Conservation (phyloP, 2,797 vertebrate species). For the Spea hammondii region DNA sequence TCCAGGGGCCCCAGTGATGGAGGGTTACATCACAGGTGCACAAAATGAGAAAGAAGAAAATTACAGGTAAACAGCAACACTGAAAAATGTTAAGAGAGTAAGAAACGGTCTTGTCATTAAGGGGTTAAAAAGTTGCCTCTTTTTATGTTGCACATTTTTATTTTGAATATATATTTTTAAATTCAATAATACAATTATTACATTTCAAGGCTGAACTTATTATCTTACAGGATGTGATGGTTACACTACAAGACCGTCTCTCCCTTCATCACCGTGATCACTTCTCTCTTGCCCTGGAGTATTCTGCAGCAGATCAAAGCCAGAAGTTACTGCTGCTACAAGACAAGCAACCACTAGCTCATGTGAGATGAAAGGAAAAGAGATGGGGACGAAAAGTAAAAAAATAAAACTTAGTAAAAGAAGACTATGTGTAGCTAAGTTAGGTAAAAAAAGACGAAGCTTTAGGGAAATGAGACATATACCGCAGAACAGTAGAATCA, state of each 20-base stretch:
- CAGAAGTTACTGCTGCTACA: constrained; percentile 90
- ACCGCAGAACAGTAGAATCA: background rate
- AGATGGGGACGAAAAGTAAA: background rate
- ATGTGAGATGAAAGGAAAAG: constrained; percentile 72
- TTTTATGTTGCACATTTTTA: too few relatives aligned
- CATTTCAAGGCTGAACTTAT: background rate
- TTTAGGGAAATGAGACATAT: background rate
- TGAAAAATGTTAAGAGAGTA: too few relatives aligned
- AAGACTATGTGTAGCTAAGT: background rate
- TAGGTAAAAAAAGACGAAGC: background rate
- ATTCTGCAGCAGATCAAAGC: constrained; percentile 86
- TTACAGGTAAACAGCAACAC: too few relatives aligned
- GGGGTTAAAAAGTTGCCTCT: too few relatives aligned
- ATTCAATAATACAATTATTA: background rate
- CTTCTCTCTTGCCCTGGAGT: constrained; percentile 94
- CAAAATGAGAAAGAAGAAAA: too few relatives aligned
- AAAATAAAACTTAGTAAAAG: background rate
- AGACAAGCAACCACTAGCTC: constrained; percentile 93
- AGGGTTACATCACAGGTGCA: too few relatives aligned
- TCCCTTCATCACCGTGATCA: constrained; percentile 96
- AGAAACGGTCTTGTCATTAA: too few relatives aligned
- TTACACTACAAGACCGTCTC: constrained; percentile 94
- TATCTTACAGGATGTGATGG: constrained; percentile 87
- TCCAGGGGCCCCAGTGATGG: too few relatives aligned
- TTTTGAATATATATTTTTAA: too few relatives aligned